Evolutionary conservation across 2,797 vertebrate species (phyloP), one percentile per base, ranked within the genome.

Genomic region (Phrynocephalus guinanensis): DNA sequence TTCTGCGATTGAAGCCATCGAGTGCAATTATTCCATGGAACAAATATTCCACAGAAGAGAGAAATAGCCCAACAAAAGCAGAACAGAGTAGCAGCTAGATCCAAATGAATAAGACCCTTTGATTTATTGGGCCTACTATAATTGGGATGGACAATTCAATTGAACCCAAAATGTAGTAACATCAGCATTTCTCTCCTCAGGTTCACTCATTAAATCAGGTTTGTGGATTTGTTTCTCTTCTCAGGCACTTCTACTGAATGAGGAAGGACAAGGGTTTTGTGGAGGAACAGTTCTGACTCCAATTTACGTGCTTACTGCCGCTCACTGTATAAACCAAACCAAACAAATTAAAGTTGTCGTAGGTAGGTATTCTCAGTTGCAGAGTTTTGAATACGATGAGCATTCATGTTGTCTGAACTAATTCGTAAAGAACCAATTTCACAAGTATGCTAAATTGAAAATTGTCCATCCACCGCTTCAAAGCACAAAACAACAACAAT

Each of bases 201-300:
- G 9, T 73, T 67, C 81, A 56, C 15, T 44, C 70, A 60, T 70
- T 3, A 50, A 86, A 63, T 33, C 67, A 10, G 82, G 30, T 60
- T 56, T 76, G 28, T 33, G 20, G 28, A 0, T 16, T 0, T 22
- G 0, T 82, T 66, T 91, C 15, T 88, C 24, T 79, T 79, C 10
- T 0, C 86, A 99, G 99, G 98, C 98, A 63, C 97, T 99, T 73
- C 96, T 99, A 6, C 1, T 99, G 77, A 97, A 98, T 0, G 97
- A 98, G 50, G 89, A 96, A 0, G 86, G 96, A 0, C 91, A 95
- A 0, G 98, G 98, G 0, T 99, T 98, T 96, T 99, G 99, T 2
- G 98, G 99, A 26, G 99, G 98, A 91, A 99, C 98, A 15, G 97
- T 99, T 94, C 91, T 99, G 68, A 98, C 88, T 0, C 88, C 97